Evolutionary conservation across 2,113 vertebrate species (phyloP), one percentile per base, ranked within the genome.

Genomic region (Pristiophorus japonicus): DNA sequence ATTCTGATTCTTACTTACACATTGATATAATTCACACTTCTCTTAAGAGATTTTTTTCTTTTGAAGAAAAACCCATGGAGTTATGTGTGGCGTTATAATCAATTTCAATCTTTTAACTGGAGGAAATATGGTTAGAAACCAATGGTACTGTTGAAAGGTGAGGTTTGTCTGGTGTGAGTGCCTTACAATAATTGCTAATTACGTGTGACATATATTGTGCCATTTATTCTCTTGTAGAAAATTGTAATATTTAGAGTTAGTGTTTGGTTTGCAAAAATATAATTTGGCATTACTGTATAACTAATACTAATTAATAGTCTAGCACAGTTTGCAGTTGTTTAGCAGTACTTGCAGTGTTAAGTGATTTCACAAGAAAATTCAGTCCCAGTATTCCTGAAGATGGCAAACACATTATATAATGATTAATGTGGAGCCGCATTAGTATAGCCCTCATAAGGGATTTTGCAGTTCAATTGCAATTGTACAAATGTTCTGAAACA

Each of bases 341-440:
- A 70, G 66, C 45, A 70, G 65, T 94, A 59, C 45, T 73, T 70
- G 93, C 66, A 67, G 65, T 94, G 63, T 70, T 47, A 70, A 94
- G 93, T 94, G 66, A 94, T 94, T 94, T 94, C 93, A 94, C 66
- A 47, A 70, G 93, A 70, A 94, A 70, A 94, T 94, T 70, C 45
- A 30, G 93, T 94, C 93, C 93, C 93, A 70, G 45, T 70, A 47
- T 94, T 94, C 93, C 42, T 70, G 24, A 94, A 94, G 42, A 51
- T 94, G 93, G 66, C 66, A 47, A 94, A 94, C 93, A 92, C 59
- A 94, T 70, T 94, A 70, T 94, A 70, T 94, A 70, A 94, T 70
- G 42, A 94, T 94, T 51, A 94, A 70, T 51, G 42, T 94, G 45
- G 66, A 51, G 93, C 65, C 16, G 27, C 63, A 94, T 70, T 70